Conservation (phyloP, 2,888 invertebrate species). For the Xanthia icteritia region DNA sequence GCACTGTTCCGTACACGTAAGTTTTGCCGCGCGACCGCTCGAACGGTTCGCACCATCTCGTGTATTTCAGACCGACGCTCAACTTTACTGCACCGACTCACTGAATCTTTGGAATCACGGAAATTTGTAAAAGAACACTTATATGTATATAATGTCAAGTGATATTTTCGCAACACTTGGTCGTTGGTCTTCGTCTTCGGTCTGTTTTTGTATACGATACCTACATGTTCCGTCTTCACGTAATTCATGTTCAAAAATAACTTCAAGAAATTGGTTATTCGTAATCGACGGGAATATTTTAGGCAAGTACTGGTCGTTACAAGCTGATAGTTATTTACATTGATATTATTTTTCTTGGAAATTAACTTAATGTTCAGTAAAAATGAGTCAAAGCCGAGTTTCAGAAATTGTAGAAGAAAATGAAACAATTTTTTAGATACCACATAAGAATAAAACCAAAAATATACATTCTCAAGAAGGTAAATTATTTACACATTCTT, state of each 20-base stretch:
- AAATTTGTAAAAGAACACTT: slow-evolving; percentile 15
- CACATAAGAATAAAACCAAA: not conserved
- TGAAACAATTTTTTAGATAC: not conserved
- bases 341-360: not conserved
- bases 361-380: not conserved
- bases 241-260: not conserved
- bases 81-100: slow-evolving; percentile 18
- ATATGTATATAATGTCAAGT: not conserved
- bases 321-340: not conserved
- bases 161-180: not conserved
- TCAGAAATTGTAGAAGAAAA: not conserved
- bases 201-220: not conserved
- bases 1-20: slow-evolving; percentile 30
- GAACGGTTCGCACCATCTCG: not conserved
- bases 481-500: slow-evolving; percentile 29
- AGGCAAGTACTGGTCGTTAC: not conserved
- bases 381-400: not conserved
- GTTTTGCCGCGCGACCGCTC: slow-evolving; percentile 14
- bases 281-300: not conserved
- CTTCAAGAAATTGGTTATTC: slow-evolving; percentile 1
- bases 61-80: not conserved
- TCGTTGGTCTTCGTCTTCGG: not conserved
- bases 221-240: not conserved
- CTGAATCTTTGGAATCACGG: slow-evolving; percentile 26
- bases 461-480: not conserved